phyloP scores from a whole-genome alignment of 2,797 vertebrate genomes.

The Poecile montanus region DNA sequence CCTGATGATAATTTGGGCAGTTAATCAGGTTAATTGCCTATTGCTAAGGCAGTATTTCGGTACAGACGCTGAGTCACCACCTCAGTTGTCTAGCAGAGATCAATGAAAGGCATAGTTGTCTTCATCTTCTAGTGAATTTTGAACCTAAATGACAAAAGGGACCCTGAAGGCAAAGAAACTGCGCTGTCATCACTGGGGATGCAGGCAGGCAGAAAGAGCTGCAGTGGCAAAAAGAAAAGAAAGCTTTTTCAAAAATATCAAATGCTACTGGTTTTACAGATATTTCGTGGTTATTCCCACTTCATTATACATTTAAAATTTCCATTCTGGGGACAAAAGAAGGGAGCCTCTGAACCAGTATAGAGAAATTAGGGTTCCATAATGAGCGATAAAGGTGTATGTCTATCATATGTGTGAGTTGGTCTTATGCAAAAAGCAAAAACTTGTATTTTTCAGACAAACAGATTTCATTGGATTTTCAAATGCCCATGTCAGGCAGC shows the following conservation, averaged over 20 bases:
- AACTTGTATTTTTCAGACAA: background rate
- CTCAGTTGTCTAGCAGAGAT: background rate
- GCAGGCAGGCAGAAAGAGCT: background rate
- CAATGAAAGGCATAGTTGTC: background rate
- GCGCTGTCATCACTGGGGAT: background rate
- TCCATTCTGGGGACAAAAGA: background rate
- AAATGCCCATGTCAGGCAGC: background rate
- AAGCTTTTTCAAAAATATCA: background rate
- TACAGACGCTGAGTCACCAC: conserved; percentile 60
- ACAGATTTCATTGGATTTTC: background rate
- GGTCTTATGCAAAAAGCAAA: background rate
- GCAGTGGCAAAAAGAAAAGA: background rate
- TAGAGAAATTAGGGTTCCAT: background rate
- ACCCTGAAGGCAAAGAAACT: background rate
- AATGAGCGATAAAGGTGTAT: background rate
- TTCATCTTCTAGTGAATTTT: background rate
- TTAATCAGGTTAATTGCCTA: conserved; percentile 14
- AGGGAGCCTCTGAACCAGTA: background rate
- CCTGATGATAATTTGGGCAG: conserved; percentile 7
- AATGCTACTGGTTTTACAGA: background rate
- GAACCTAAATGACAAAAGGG: conserved; percentile 27
- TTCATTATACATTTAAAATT: background rate
- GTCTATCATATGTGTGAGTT: background rate
- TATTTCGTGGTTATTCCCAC: background rate
- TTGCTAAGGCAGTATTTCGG: background rate